Evolutionary conservation across 2,113 vertebrate genomes (phyloP).

Genomic region (Campylorhamphus procurvoides): DNA sequence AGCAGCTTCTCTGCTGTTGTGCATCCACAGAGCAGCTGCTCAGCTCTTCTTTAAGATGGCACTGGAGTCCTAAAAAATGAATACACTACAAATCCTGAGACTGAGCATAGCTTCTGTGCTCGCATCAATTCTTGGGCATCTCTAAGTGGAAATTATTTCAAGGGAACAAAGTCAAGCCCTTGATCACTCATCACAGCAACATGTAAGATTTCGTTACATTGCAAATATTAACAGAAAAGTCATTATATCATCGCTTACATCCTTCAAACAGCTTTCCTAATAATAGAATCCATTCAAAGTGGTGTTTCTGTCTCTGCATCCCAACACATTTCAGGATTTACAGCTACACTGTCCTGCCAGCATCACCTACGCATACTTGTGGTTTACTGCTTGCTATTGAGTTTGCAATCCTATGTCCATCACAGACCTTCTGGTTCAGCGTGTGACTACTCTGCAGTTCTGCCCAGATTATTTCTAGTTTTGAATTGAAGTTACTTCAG

Average conservation of each 20-base stretch:
- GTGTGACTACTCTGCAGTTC: neutral
- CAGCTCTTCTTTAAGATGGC: neutral
- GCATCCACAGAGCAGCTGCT: neutral
- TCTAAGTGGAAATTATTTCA: neutral
- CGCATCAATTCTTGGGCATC: accelerated
- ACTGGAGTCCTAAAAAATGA: neutral
- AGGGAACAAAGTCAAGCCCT: neutral
- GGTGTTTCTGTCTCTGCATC: neutral
- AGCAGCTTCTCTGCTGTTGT: neutral
- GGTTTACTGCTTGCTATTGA: neutral
- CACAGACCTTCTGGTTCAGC: neutral
- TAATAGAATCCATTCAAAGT: neutral
- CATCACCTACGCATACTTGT: neutral
- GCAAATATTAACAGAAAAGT: neutral
- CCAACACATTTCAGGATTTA: neutral
- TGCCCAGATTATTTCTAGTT: neutral
- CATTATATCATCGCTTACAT: neutral
- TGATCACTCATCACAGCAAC: neutral
- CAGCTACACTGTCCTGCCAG: neutral
- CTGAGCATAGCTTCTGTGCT: neutral
- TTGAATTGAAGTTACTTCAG: neutral
- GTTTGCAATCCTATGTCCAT: neutral
- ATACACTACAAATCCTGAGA: neutral
- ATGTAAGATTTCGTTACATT: neutral
- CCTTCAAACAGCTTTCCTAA: neutral